A percentile compares a stretch with the other conserved stretches of the same genome.
phyloP scores from a whole-genome alignment of 2,888 invertebrate genomes.

The Lamproptera curius region DNA sequence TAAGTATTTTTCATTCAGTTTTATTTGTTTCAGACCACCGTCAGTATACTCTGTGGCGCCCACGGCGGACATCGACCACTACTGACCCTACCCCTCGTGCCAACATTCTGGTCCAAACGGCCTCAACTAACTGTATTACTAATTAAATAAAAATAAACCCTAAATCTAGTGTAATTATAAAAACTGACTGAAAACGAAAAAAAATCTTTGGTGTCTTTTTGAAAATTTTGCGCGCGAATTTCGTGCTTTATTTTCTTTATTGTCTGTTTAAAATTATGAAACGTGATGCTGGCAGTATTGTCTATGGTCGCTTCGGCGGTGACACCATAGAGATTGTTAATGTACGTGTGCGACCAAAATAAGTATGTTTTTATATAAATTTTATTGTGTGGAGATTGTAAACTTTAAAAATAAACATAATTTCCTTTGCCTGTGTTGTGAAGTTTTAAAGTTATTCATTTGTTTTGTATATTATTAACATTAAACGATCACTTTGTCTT shows the following conservation, averaged over 20 bases:
- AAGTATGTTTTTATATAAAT: background rate
- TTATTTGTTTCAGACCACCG: slow-evolving; percentile 53
- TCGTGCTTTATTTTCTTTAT: slow-evolving; percentile 21
- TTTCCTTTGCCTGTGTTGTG: no score
- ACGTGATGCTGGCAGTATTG: slow-evolving; percentile 17
- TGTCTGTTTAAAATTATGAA: slow-evolving; percentile 4
- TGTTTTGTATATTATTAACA: background rate
- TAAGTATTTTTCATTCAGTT: no score
- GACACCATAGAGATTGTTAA: background rate
- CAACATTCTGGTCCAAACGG: slow-evolving; percentile 39
- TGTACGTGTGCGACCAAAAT: slow-evolving; percentile 7
- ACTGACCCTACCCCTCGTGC: slow-evolving; percentile 61
- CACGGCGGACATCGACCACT: slow-evolving; percentile 58
- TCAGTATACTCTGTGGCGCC: slow-evolving; percentile 69
- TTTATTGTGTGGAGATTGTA: background rate
- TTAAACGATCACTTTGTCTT: background rate
- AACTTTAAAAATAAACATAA: background rate
- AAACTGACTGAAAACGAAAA: slow-evolving; percentile 45
- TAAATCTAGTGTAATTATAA: slow-evolving; percentile 38
- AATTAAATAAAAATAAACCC: slow-evolving; percentile 15
- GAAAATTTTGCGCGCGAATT: slow-evolving; percentile 30
- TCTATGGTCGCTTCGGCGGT: slow-evolving; percentile 1
- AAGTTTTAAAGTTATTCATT: no score
- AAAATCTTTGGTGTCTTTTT: slow-evolving; percentile 43
- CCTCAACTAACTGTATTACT: slow-evolving; percentile 30